Evolutionary conservation across 2,888 invertebrate genomes (phyloP), one percentile per base, ranked within the genome.

Genomic region (Rhaphigaster nebulosa): DNA sequence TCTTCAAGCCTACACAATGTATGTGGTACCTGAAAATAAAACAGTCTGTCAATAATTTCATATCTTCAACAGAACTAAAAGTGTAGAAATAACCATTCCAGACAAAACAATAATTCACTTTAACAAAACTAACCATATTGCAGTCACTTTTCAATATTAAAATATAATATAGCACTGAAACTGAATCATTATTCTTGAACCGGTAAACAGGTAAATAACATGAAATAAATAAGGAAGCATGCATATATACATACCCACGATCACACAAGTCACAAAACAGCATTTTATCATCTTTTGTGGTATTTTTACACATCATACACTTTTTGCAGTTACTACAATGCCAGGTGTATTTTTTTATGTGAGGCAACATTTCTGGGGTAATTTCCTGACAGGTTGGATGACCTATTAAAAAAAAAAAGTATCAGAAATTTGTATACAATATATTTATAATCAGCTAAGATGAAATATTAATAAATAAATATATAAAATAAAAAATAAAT

Each of bases 181-280:
- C 45, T 45, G 10, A 45, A 45, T 45, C 45, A 6, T 45, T 45
- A 45, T 10, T 45, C 45, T 45, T 45, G 10, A 45, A 45, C 45
- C 45, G 10, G 10, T 10, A 45, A 56, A 26, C 4, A 29, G 29
- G 13, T 29, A n/a, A 60, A 60, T 13, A 60, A 60, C 12, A n/a
- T 13, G 15, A n/a, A 56, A 56, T 20, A 56, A 56, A 8, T 56
- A 26, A n/a, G 4, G 10, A 65, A 70, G 34, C 4, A 18, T 34
- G 15, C 4, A 18, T 29, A 38, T 38, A 84, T 29, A 89, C 41
- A 89, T 93, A 95, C 94, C 98, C 98, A 93, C 98, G 95, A 94
- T 98, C 98, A 94, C 98, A 99, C 93, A 97, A 96, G 94, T 98
- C 98, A 94, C 98, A 99, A 94, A 97, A 98, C 93, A 98, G 95